Conservation (phyloP, 2,888 invertebrate species). For the Caenorhabditis sp. region DNA sequence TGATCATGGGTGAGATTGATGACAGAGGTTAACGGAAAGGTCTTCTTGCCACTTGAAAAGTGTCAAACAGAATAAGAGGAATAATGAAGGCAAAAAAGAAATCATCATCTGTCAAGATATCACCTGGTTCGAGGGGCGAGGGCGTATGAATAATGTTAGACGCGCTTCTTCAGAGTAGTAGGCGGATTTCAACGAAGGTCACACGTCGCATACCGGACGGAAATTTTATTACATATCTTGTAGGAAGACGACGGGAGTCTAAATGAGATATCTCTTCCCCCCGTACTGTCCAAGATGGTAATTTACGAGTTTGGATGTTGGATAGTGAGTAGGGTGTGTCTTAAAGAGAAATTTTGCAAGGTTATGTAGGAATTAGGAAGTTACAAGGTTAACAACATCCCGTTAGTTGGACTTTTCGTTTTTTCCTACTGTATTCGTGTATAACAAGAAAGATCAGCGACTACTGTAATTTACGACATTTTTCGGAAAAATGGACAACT, state of each 20-base stretch:
- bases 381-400: neutral
- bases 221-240: conserved; percentile 55
- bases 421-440: too few relatives aligned
- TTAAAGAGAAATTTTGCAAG: conserved; percentile 26
- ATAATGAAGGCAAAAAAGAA: conserved; percentile 1
- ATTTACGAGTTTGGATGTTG: conserved; percentile 31
- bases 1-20: conserved; percentile 54
- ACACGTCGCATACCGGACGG: conserved; percentile 7
- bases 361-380: neutral
- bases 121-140: conserved; percentile 57
- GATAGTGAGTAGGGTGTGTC: conserved; percentile 32
- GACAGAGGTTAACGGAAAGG: conserved; percentile 57
- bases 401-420: neutral
- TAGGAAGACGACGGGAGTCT: conserved; percentile 5
- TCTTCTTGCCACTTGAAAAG: conserved; percentile 30
- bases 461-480: conserved; percentile 7
- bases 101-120: conserved; percentile 46
- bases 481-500: conserved; percentile 7
- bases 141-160: conserved; percentile 58
- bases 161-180: conserved; percentile 57
- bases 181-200: conserved; percentile 62
- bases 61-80: conserved; percentile 27
- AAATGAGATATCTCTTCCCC: conserved; percentile 36
- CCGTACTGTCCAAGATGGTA: conserved; percentile 42
- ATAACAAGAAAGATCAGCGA: neutral